Evolutionary conservation across 1,140 invertebrate genomes (phyloP).

Genomic region (Dysdera silvatica): DNA sequence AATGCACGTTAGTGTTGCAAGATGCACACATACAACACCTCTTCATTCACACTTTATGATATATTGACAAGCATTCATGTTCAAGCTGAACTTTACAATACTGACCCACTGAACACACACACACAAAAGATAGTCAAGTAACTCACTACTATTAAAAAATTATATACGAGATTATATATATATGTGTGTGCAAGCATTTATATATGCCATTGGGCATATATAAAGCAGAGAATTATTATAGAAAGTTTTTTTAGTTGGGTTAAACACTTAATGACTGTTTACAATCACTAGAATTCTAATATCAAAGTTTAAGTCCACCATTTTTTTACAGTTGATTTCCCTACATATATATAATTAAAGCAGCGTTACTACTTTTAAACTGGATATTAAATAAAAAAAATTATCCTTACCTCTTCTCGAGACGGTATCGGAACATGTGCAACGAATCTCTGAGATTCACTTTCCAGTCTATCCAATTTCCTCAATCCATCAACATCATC

Average conservation of each 20-base stretch:
- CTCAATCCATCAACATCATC: slow-evolving; percentile 31
- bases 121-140: no score
- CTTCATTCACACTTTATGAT: no score
- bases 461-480: slow-evolving; percentile 39
- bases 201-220: no score
- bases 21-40: no score
- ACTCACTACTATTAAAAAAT: no score
- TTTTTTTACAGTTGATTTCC: not conserved
- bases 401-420: slow-evolving; percentile 62
- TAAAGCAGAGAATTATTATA: not conserved
- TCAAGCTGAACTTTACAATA: no score
- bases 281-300: not conserved
- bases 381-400: not conserved
- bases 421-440: slow-evolving; percentile 77
- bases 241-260: not conserved
- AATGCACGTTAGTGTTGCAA: no score
- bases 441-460: slow-evolving; percentile 60
- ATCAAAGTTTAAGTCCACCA: not conserved
- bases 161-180: no score
- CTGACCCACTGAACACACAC: no score
- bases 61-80: no score
- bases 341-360: not conserved
- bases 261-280: not conserved
- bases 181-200: no score
- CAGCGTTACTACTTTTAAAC: not conserved